Evolutionary conservation across 1,140 invertebrate species (phyloP).

Genomic region (Lasaia peninsularis): DNA sequence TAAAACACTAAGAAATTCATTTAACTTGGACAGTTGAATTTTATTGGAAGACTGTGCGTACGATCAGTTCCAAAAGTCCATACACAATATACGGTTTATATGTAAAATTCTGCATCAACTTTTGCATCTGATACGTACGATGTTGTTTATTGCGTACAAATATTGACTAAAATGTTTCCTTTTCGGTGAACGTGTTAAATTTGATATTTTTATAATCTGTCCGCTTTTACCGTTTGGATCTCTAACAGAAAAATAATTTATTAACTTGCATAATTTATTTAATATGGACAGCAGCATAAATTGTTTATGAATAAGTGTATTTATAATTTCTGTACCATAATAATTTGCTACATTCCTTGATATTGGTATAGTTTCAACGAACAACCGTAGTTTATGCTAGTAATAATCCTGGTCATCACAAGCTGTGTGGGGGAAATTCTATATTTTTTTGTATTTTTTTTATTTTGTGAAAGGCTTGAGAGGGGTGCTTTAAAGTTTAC

Average conservation of each 20-base stretch:
- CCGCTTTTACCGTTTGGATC: constrained; percentile 24
- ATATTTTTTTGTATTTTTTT: not conserved
- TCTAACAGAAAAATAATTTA: constrained; percentile 38
- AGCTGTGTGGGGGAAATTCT: not conserved
- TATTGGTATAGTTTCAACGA: constrained; percentile 46
- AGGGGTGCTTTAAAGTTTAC: constrained; percentile 4
- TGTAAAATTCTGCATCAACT: no score
- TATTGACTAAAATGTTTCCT: not conserved
- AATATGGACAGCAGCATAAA: constrained; percentile 47
- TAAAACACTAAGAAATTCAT: no score
- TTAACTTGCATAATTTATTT: constrained; percentile 55
- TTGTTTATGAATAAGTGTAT: constrained; percentile 55
- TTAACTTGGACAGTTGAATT: no score
- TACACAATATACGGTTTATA: no score
- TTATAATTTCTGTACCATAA: constrained; percentile 76
- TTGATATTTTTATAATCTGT: constrained; percentile 26
- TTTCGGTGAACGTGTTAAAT: constrained; percentile 2
- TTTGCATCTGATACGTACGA: no score
- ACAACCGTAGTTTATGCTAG: constrained; percentile 40
- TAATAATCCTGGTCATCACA: constrained; percentile 5
- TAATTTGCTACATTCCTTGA: constrained; percentile 53
- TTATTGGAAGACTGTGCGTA: constrained; percentile 9
- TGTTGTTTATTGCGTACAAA: constrained; percentile 16
- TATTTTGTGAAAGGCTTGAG: not conserved
- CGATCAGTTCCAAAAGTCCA: no score